A percentile compares a stretch with the other conserved stretches of the same genome.
phyloP scores from a whole-genome alignment of 2,888 invertebrate genomes.

The Sabatieria punctata region DNA sequence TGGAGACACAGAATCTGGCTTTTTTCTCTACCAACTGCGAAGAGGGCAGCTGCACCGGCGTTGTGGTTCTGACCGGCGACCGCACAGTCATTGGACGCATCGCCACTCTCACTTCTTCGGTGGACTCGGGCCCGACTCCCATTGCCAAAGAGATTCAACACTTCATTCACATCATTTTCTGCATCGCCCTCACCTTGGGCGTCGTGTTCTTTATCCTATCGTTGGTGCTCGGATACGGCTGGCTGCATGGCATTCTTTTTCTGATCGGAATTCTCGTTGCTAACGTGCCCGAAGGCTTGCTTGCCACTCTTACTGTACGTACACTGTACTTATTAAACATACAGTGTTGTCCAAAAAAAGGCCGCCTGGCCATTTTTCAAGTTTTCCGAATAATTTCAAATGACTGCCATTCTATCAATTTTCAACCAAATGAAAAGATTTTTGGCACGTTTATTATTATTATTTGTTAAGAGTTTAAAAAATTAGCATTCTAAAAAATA shows the following conservation, averaged over 20 bases:
- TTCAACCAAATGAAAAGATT: too few species aligned
- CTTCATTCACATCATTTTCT: conserved; percentile 30
- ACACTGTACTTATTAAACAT: neutral
- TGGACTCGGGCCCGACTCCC: conserved; percentile 86
- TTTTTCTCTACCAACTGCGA: conserved; percentile 63
- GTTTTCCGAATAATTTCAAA: too few species aligned
- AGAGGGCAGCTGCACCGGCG: conserved; percentile 46
- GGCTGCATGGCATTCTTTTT: conserved; percentile 91
- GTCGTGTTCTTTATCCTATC: conserved; percentile 96
- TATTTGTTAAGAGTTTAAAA: too few species aligned
- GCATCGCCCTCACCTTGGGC: conserved; percentile 38
- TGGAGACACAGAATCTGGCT: conserved; percentile 59
- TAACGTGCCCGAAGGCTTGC: conserved; percentile 93
- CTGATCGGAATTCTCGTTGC: conserved; percentile 98
- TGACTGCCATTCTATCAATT: too few species aligned
- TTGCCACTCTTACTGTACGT: conserved; percentile 81
- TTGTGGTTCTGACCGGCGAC: conserved; percentile 48
- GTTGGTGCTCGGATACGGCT: conserved; percentile 87
- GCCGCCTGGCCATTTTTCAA: too few species aligned
- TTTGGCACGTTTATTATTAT: too few species aligned
- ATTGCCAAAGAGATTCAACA: conserved; percentile 64
- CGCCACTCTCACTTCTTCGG: too few species aligned
- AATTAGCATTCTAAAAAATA: too few species aligned
- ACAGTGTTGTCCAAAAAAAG: too few species aligned
- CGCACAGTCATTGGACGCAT: conserved; percentile 55